A percentile compares a stretch with the other conserved stretches of the same genome.
These are phyloP conservation scores for Eupelmus urozonus DNA, from an alignment of 2,888 invertebrate genomes.

Conservation along the genomic window DNA sequence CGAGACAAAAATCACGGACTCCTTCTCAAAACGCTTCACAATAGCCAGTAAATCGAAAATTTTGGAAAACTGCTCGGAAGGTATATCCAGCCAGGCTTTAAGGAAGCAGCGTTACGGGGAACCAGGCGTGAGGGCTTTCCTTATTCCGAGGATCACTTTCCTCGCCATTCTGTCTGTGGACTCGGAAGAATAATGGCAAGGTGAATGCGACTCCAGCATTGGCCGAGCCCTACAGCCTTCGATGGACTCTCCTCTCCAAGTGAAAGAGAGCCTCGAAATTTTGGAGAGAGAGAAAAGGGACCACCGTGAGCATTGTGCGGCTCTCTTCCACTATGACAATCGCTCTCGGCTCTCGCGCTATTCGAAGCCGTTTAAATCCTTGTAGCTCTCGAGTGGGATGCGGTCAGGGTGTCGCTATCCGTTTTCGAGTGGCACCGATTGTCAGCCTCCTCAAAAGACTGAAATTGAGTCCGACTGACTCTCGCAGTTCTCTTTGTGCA, in stretches of 20 bases:
- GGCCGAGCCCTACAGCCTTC: no score
- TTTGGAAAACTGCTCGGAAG: conserved; percentile 22
- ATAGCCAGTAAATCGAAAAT: conserved; percentile 43
- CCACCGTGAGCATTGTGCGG: conserved; percentile 52
- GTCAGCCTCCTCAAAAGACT: conserved; percentile 74
- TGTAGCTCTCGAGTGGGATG: conserved; percentile 53
- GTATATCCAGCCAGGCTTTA: no score
- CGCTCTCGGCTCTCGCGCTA: conserved; percentile 28
- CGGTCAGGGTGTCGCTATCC: conserved; percentile 70
- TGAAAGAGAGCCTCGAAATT: conserved; percentile 11
- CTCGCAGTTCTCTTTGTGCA: background rate
- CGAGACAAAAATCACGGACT: conserved; percentile 15
- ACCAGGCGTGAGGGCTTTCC: conserved; percentile 56
- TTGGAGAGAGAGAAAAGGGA: conserved; percentile 46
- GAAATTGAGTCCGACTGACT: conserved; percentile 73
- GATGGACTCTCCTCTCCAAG: no score
- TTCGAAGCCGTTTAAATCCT: conserved; percentile 55
- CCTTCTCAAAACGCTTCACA: background rate
- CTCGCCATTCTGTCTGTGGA: conserved; percentile 50
- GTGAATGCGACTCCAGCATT: conserved; percentile 31
- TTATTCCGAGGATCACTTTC: conserved; percentile 57
- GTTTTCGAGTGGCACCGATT: conserved; percentile 74
- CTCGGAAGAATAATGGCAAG: conserved; percentile 47
- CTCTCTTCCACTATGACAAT: conserved; percentile 3
- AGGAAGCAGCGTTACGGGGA: conserved; percentile 44